Evolutionary conservation across 1,140 invertebrate genomes (phyloP).

Genomic region (Drosophila nannoptera): DNA sequence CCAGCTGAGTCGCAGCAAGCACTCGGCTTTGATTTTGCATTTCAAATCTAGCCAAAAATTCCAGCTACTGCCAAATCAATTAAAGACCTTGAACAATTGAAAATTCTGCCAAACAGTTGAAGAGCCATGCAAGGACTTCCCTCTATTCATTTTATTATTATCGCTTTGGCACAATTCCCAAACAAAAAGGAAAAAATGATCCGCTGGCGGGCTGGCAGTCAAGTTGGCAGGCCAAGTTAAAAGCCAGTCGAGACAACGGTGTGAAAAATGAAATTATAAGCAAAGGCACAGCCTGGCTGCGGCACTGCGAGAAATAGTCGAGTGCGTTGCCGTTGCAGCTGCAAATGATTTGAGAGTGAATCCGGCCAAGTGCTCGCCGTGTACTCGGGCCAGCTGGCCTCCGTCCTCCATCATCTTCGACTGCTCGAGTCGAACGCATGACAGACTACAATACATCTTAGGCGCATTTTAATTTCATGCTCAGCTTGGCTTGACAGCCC

Average conservation of each 20-base stretch:
- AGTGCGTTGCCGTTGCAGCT: not conserved
- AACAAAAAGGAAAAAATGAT: slow-evolving; percentile 48
- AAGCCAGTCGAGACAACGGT: slow-evolving; percentile 52
- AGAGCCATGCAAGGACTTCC: not conserved
- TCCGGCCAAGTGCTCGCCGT: not conserved
- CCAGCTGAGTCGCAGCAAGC: slow-evolving; percentile 9
- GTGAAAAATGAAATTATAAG: slow-evolving; percentile 78
- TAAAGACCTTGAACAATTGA: slow-evolving; percentile 21
- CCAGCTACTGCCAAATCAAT: no score
- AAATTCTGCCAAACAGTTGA: slow-evolving; percentile 15
- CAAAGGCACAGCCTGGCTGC: slow-evolving; percentile 46
- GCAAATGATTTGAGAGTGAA: not conserved
- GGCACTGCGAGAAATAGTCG: not conserved
- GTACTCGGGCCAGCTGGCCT: not conserved
- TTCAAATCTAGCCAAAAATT: slow-evolving; percentile 58
- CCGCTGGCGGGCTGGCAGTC: no score
- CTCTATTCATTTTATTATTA: slow-evolving; percentile 65
- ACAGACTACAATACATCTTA: slow-evolving; percentile 75
- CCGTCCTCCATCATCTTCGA: slow-evolving; percentile 19
- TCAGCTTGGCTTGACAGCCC: slow-evolving; percentile 55
- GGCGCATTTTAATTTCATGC: slow-evolving; percentile 78
- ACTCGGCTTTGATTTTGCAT: slow-evolving; percentile 58
- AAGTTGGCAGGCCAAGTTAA: slow-evolving; percentile 36
- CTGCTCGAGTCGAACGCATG: slow-evolving; percentile 41
- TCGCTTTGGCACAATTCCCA: slow-evolving; percentile 63